Evolutionary conservation across 2,797 vertebrate genomes (phyloP), one percentile per base, ranked within the genome.

Genomic region (Anguilla obscura): DNA sequence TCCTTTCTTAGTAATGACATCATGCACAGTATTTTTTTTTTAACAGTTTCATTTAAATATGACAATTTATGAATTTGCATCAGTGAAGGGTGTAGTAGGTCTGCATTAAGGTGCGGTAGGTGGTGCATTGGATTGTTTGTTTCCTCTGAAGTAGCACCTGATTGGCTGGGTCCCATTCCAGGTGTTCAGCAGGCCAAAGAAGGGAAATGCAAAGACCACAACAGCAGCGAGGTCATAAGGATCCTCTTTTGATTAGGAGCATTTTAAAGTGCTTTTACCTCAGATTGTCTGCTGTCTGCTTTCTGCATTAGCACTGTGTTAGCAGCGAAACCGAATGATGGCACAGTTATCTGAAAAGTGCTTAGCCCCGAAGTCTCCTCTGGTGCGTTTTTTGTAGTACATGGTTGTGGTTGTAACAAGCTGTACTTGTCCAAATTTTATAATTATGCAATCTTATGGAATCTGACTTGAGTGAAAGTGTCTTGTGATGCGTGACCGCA

Each of bases 241-340:
- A 52, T 82, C 92, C 85, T 74, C 63, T 86, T 82, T 12, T 84
- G 84, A 90, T 90, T 82, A 50, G 88, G 82, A 87, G 87, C 80
- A 71, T 92, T 60, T 88, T 90, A 82, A 91, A 69, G 85, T 89
- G 86, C 82, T n/a, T 90, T 92, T 90, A 93, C 87, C 92, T 90
- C 89, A 92, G 92, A 91, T 91, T 89, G 91, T 91, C 79, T 74
- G n/a, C 33, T 8, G 16, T 82, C 21, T 50, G 27, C 18, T 84
- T 76, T 48, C 24, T 36, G 30, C 69, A 6, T 83, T 33, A 52
- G 56, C 63, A 9, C 14, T 63, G 21, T 27, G 33, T 27, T 3
- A 69, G 82, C 80, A 86, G 74, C n/a, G 85, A 85, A 85, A 48
- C 89, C 74, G 84, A 88, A 87, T 79, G 83, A 58, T 50, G 33